Evolutionary conservation across 2,113 vertebrate species (phyloP), one percentile per base, ranked within the genome.

Genomic region (Passer montanus): DNA sequence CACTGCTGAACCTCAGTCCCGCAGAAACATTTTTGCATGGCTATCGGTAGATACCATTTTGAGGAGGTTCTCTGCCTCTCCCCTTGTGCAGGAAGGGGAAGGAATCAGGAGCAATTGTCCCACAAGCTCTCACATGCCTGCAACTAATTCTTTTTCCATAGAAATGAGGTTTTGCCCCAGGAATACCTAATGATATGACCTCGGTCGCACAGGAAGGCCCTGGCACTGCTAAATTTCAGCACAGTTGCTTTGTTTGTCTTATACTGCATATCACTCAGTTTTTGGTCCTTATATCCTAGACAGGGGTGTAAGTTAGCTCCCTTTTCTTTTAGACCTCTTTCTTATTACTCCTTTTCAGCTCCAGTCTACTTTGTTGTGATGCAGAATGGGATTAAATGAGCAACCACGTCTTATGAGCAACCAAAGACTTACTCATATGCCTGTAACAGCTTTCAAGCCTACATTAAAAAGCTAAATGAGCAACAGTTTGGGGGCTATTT

Each of bases 31-130:
- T 87, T 58, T 86, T 78, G 68, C 41, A 21, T 16, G 30, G 10
- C 4, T 79, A 46, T 56, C 0, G 0, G 15, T 69, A 58, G 43
- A n/a, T 43, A 24, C 1, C 3, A 11, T 56, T 85, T 93, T 67
- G 41, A 66, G 37, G 22, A 82, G 26, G 15, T 39, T 72, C 21
- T 74, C 46, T 53, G 35, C 21, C 44, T 16, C 7, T 82, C 44
- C 33, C 59, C 35, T 50, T 80, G 13, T 75, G 31, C 41, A 68
- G 49, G 44, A 83, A 31, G 52, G 24, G 14, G 17, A 78, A 72
- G 39, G 44, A 22, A 69, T 76, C 31, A 18, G 76, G 43, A 66
- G 8, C 20, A 66, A 30, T 35, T 49, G 72, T 28, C 46, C 62
- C 37, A 55, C 47, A 68, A 78, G 52, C 18, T 85, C n/a, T 78